These are phyloP conservation scores for Gari tellinella DNA, from an alignment of 2,888 invertebrate species.

Conservation along the genomic window DNA sequence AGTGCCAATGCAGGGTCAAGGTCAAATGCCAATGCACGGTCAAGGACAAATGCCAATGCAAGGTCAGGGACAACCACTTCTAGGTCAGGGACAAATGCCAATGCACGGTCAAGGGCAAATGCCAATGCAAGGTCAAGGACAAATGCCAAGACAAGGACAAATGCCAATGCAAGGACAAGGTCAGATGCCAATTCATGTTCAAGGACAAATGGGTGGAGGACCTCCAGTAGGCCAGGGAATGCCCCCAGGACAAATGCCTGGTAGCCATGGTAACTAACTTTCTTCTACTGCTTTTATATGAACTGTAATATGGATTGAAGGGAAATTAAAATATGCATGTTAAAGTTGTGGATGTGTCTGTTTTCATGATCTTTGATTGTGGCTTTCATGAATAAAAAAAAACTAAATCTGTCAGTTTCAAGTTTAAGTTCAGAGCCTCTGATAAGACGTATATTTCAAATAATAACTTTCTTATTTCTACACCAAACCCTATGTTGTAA, in stretches of 20 bases:
- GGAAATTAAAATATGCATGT: no score
- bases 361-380: no score
- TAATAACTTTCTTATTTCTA: no score
- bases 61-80: conserved; percentile 9
- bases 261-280: conserved; percentile 1
- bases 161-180: conserved; percentile 4
- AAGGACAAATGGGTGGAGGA: conserved; percentile 2
- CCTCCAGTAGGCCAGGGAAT: conserved; percentile 1
- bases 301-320: no score
- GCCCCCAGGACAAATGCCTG: conserved; percentile 12
- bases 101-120: conserved; percentile 11
- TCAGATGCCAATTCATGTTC: conserved; percentile 7
- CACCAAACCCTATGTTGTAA: no score
- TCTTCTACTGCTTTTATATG: no score
- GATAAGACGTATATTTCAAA: no score
- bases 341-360: no score
- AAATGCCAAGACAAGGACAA: background rate
- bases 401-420: no score
- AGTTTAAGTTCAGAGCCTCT: no score
- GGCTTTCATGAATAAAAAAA: no score
- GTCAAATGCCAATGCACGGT: conserved; percentile 29
- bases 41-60: conserved; percentile 13
- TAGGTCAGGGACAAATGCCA: background rate
- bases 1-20: conserved; percentile 27
- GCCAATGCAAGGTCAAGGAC: conserved; percentile 10